A percentile compares a stretch with the other conserved stretches of the same genome.
phyloP scores from a whole-genome alignment of 2,888 invertebrate genomes.

The Homarus gammarus region DNA sequence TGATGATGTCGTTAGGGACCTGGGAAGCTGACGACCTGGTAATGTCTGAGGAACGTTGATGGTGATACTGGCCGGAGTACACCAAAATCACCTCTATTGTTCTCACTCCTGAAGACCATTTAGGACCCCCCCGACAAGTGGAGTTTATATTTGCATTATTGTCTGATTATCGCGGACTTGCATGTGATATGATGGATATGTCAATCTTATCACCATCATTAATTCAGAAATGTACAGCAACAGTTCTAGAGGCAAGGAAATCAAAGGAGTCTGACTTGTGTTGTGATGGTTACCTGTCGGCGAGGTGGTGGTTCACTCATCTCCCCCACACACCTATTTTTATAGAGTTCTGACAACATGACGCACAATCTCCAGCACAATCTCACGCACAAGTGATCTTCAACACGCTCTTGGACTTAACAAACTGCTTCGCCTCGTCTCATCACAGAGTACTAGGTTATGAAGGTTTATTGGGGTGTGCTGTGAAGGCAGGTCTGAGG shows the following conservation, averaged over 20 bases:
- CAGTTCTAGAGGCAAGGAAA: not conserved
- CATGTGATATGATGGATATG: slow-evolving; percentile 39
- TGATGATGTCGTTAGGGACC: slow-evolving; percentile 60
- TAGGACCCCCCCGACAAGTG: not conserved
- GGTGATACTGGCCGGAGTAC: not conserved
- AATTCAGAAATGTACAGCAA: slow-evolving; percentile 34
- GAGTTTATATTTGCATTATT: slow-evolving; percentile 24
- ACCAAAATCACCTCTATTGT: not conserved
- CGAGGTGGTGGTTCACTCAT: not conserved
- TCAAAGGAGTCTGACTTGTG: not conserved
- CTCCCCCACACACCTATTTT: not conserved
- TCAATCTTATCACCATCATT: slow-evolving; percentile 38
- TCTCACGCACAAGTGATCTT: not conserved
- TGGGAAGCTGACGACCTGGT: slow-evolving; percentile 22
- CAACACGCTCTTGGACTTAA: too few species aligned
- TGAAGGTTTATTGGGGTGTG: too few species aligned
- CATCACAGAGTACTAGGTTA: too few species aligned
- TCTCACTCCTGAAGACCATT: not conserved
- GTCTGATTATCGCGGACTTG: slow-evolving; percentile 41
- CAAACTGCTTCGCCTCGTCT: too few species aligned
- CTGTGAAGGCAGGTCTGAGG: too few species aligned
- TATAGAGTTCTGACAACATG: not conserved
- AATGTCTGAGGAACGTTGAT: slow-evolving; percentile 51
- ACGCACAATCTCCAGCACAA: not conserved
- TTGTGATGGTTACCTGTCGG: slow-evolving; percentile 10